phyloP scores from a whole-genome alignment of 1,140 invertebrate species.

The Eriocheir sinensis region DNA sequence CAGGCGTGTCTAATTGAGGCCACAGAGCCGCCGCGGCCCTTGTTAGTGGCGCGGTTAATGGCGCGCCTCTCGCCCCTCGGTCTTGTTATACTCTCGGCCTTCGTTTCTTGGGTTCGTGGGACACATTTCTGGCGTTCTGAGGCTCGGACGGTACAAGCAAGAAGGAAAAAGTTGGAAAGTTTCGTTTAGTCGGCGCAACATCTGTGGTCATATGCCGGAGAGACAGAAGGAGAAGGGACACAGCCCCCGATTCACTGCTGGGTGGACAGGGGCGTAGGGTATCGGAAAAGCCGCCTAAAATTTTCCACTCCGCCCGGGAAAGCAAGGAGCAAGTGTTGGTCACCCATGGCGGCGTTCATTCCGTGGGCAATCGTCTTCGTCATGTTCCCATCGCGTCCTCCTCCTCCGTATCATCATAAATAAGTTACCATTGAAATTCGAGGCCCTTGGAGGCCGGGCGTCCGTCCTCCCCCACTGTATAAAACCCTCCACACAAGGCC shows the following conservation, averaged over 20 bases:
- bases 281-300: too few relatives aligned
- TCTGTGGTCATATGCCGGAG: too few relatives aligned
- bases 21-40: not conserved
- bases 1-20: constrained; percentile 51
- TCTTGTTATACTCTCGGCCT: not conserved
- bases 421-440: not conserved
- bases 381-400: too few relatives aligned
- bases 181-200: too few relatives aligned
- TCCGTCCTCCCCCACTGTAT: not conserved
- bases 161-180: too few relatives aligned
- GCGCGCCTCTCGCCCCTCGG: not conserved
- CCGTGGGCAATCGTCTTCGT: not conserved
- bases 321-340: too few relatives aligned
- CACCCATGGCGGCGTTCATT: not conserved
- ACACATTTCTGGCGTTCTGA: not conserved
- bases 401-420: not conserved
- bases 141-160: too few relatives aligned
- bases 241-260: too few relatives aligned
- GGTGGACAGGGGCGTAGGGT: too few relatives aligned
- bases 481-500: constrained; percentile 40
- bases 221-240: too few relatives aligned
- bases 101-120: not conserved
- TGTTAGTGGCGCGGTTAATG: constrained; percentile 34
- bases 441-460: not conserved
- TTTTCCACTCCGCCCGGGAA: too few relatives aligned